These are phyloP conservation scores for Oscheius onirici DNA, from an alignment of 2,888 invertebrate species.

Conservation along the genomic window DNA sequence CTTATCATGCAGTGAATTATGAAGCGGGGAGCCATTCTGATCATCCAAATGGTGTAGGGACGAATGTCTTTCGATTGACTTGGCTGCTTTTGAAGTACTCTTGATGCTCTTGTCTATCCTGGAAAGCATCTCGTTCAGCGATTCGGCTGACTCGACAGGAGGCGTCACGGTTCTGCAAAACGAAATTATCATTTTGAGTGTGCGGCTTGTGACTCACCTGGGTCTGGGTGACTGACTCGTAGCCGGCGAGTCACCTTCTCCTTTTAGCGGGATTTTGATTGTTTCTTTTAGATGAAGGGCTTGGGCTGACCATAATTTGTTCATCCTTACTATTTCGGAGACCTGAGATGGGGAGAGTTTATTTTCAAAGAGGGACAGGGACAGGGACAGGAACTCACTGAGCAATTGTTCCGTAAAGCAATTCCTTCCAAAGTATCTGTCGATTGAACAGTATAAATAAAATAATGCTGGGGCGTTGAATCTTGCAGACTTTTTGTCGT, in stretches of 20 bases:
- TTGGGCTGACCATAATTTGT: conserved; percentile 58
- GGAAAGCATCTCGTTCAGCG: conserved; percentile 45
- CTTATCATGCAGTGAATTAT: too few relatives aligned
- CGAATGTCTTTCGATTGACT: conserved; percentile 33
- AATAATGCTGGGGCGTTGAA: conserved; percentile 39
- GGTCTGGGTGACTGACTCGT: neutral
- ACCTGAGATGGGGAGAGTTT: conserved; percentile 41
- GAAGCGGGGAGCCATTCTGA: too few relatives aligned
- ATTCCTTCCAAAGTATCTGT: conserved; percentile 56
- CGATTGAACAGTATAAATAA: conserved; percentile 40
- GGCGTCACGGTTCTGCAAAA: too few relatives aligned
- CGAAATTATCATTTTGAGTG: neutral
- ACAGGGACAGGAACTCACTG: conserved; percentile 50
- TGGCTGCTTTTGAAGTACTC: conserved; percentile 26
- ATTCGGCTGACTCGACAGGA: conserved; percentile 14
- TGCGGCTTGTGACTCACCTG: neutral
- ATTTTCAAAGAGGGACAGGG: neutral
- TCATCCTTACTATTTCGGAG: conserved; percentile 53
- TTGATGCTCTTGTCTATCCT: conserved; percentile 51
- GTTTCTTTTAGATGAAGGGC: conserved; percentile 50
- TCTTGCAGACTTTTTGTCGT: conserved; percentile 48
- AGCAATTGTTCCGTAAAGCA: conserved; percentile 53
- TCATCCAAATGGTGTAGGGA: neutral
- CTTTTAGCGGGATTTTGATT: conserved; percentile 45
- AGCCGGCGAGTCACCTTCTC: neutral